phyloP scores from a whole-genome alignment of 2,797 vertebrate species.

The Austrolebias charrua region DNA sequence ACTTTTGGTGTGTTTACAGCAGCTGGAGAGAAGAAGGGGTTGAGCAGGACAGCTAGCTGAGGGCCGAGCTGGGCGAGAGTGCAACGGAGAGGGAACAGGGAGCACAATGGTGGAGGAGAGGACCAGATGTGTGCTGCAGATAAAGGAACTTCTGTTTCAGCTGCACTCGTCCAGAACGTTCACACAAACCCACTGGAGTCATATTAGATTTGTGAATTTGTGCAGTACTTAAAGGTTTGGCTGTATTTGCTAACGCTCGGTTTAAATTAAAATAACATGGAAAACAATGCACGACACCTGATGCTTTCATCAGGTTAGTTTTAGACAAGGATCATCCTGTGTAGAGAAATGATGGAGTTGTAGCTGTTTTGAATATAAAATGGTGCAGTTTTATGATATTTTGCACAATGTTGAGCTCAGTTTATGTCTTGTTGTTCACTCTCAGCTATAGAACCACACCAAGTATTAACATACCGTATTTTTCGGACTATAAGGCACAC shows the following conservation, averaged over 20 bases:
- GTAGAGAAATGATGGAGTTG: too few species aligned
- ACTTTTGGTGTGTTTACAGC: slow-evolving; percentile 51
- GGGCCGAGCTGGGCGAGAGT: slow-evolving; percentile 41
- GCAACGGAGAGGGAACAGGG: too few species aligned
- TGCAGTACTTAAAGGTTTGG: slow-evolving; percentile 7
- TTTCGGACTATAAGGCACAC: too few species aligned
- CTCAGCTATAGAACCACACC: not conserved
- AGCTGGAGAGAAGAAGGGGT: slow-evolving; percentile 40
- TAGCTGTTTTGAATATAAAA: too few species aligned
- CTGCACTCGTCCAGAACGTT: slow-evolving; percentile 62
- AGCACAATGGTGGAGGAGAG: slow-evolving; percentile 29
- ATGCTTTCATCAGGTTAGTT: too few species aligned
- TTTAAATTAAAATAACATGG: not conserved
- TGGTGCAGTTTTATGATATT: not conserved
- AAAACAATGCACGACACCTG: too few species aligned
- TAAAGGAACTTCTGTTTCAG: slow-evolving; percentile 70
- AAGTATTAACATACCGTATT: slow-evolving; percentile 13
- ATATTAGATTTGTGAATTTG: slow-evolving; percentile 31
- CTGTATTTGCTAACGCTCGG: slow-evolving; percentile 28
- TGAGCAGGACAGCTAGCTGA: slow-evolving; percentile 14
- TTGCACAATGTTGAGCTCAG: too few species aligned
- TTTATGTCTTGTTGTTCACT: too few species aligned
- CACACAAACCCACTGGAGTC: slow-evolving; percentile 54
- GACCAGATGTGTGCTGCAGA: slow-evolving; percentile 76
- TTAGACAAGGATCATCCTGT: too few species aligned